These are phyloP conservation scores for Chrysocyon brachyurus DNA, from an alignment of 2,797 vertebrate species.

Conservation along the genomic window DNA sequence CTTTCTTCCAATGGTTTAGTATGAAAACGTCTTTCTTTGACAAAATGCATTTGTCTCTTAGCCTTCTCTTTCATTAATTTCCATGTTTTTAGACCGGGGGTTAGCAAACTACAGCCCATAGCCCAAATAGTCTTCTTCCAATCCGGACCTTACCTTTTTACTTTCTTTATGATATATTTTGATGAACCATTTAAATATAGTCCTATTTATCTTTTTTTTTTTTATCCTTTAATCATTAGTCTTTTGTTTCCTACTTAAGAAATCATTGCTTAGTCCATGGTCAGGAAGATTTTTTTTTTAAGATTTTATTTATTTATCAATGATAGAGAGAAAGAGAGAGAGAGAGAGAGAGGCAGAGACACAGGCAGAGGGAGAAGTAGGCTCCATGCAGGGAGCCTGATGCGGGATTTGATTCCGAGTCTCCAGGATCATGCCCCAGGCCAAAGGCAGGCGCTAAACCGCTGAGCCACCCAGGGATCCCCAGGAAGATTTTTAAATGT, in stretches of 20 bases:
- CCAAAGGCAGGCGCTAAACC: no score
- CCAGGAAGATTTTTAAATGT: neutral
- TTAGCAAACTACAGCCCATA: neutral
- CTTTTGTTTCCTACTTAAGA: constrained; percentile 18
- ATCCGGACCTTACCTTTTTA: neutral
- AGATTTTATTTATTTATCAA: no score
- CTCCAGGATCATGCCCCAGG: no score
- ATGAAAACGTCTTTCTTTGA: neutral
- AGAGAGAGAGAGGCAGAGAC: no score
- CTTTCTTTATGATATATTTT: neutral
- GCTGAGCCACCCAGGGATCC: no score
- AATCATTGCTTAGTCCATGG: neutral
- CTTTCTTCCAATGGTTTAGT: neutral
- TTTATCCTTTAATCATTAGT: neutral
- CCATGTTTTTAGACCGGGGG: neutral
- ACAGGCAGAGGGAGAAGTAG: no score
- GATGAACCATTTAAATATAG: neutral
- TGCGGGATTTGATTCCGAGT: no score
- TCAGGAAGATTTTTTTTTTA: neutral
- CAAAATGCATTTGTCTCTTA: neutral
- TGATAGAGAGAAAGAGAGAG: no score
- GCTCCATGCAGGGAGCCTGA: no score
- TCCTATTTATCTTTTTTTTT: neutral
- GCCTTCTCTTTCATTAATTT: neutral
- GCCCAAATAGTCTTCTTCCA: neutral